Evolutionary conservation across 92 coral and sea anemone species (phyloP).

Genomic region (Parazoanthus swiftii): DNA sequence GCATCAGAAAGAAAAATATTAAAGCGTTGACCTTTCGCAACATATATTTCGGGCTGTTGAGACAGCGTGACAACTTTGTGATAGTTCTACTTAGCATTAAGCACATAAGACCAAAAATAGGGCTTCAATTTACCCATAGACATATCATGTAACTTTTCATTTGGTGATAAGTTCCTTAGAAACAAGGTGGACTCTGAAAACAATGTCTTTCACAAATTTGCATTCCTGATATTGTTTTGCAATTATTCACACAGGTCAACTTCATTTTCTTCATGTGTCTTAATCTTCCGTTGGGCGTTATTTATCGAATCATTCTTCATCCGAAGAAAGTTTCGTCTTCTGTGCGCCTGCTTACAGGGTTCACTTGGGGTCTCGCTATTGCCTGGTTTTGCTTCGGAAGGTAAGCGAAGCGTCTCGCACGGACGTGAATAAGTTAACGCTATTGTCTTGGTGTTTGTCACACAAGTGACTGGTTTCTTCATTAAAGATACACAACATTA

Average conservation of each 20-base stretch:
- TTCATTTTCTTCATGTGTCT: constrained; percentile 31
- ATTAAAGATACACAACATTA: too few relatives aligned
- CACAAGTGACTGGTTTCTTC: neutral
- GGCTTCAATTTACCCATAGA: neutral
- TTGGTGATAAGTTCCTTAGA: neutral
- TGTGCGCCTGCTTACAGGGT: neutral
- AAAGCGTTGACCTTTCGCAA: neutral
- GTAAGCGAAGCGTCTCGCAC: neutral
- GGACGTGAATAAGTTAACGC: too few relatives aligned
- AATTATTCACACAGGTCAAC: constrained; percentile 16
- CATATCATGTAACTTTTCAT: neutral
- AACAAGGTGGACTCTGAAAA: neutral
- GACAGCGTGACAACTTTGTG: neutral
- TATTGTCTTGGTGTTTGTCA: neutral
- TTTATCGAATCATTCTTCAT: constrained; percentile 19
- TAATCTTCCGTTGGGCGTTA: constrained; percentile 30
- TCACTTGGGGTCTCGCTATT: constrained; percentile 28
- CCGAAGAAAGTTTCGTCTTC: constrained; percentile 29
- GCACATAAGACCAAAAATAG: neutral
- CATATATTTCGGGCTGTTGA: neutral
- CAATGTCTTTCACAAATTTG: neutral
- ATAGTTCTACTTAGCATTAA: too few relatives aligned
- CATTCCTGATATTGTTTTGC: neutral
- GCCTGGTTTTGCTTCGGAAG: constrained; percentile 43
- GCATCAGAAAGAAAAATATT: too few relatives aligned